Evolutionary conservation across 2,797 vertebrate species (phyloP), one percentile per base, ranked within the genome.

Genomic region (Sebastes alutus): DNA sequence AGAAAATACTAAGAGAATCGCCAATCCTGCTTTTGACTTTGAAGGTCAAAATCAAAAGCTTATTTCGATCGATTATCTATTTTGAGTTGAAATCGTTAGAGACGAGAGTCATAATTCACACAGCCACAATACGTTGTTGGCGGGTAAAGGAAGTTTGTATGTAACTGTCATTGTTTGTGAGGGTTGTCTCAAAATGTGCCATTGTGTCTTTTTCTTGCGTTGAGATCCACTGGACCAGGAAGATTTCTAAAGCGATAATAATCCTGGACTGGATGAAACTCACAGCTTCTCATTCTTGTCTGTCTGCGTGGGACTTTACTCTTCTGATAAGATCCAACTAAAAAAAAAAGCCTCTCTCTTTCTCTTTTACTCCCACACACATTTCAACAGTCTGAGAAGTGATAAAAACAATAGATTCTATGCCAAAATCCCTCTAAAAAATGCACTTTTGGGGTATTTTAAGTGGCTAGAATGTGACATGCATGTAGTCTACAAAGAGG

Each of bases 121-220:
- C 58, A 20, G 18, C 8, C 18, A 32, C 10, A n/a, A 20, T 30
- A 32, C 5, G 59, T 32, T 18, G 25, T 29, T 59, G 25, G 25
- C 56, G 4, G 25, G 14, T 30, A 20, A 60, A 49, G 46, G 46
- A 20, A 8, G 46, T 49, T 49, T 20, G 46, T 0, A 49, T 49
- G 18, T 49, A 20, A 20, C 46, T 49, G 46, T 60, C 58, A 60
- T 61, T 30, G 29, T 61, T 30, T 32, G 59, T 61, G 18, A 0
- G 18, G 59, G 9, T 32, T 61, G 29, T 25, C 18, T 61, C 2
- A 1, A 61, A 30, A 61, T 61, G 9, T 20, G 29, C 18, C 27
- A 0, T 20, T 20, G 58, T 61, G 0, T 20, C 9, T 20, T 30
- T 20, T 16, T 30, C 59, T 60, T 20, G 0, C 20, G 16, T 32